Evolutionary conservation across 2,888 invertebrate species (phyloP).

Genomic region (Hirtodrosophila histrioides): DNA sequence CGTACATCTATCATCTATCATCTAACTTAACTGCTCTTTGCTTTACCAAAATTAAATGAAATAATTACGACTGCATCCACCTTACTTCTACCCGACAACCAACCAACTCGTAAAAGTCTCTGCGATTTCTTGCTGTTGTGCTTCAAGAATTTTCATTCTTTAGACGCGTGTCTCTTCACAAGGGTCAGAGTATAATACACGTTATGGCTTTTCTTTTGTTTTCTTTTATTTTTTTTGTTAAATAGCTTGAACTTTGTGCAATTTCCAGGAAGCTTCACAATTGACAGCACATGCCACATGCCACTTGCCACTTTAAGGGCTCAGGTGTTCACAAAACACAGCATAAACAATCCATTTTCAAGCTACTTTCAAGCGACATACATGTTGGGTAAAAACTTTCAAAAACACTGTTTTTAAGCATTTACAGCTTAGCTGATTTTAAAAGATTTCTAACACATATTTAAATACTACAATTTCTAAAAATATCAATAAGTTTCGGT

Average conservation of each 20-base stretch:
- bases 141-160: slow-evolving; percentile 59
- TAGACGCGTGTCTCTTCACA: slow-evolving; percentile 60
- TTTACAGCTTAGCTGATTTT: too few relatives aligned
- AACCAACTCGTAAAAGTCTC: slow-evolving; percentile 22
- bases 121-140: slow-evolving; percentile 37
- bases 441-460: too few relatives aligned
- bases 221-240: slow-evolving; percentile 16
- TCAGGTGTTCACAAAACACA: slow-evolving; percentile 6
- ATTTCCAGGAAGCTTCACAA: slow-evolving; percentile 52
- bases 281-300: slow-evolving; percentile 52
- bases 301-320: slow-evolving; percentile 35
- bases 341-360: neutral
- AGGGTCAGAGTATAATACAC: slow-evolving; percentile 38
- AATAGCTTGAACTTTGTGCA: slow-evolving; percentile 34
- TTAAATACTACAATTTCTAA: too few relatives aligned
- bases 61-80: slow-evolving; percentile 58
- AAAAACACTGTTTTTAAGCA: too few relatives aligned
- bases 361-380: too few relatives aligned
- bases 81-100: neutral
- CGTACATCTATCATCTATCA: slow-evolving; percentile 16
- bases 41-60: slow-evolving; percentile 65
- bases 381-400: too few relatives aligned
- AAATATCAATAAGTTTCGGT: too few relatives aligned
- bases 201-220: slow-evolving; percentile 30
- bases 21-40: slow-evolving; percentile 29